These are phyloP conservation scores for Brachycybe producta DNA, from an alignment of 2,888 invertebrate species.

Conservation along the genomic window DNA sequence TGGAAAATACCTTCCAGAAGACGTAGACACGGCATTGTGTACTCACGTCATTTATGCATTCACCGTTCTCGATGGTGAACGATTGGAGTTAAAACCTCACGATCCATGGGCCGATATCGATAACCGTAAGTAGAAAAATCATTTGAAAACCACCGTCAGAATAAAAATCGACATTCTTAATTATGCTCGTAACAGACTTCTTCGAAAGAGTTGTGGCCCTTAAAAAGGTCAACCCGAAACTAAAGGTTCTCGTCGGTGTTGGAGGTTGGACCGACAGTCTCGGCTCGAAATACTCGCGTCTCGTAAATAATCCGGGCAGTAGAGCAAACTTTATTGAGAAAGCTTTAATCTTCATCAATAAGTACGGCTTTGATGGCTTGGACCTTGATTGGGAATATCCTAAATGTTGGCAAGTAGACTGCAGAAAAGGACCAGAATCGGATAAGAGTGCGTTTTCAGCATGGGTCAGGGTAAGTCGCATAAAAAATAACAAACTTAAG, in stretches of 20 bases:
- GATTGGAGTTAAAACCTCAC: slow-evolving; percentile 54
- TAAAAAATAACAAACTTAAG: background rate
- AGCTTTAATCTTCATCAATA: slow-evolving; percentile 49
- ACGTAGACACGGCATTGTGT: slow-evolving; percentile 63
- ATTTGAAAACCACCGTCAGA: too few species aligned
- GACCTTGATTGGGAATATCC: slow-evolving; percentile 94
- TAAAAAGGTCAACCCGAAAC: slow-evolving; percentile 47
- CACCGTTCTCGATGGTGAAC: slow-evolving; percentile 56
- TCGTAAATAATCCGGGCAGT: slow-evolving; percentile 50
- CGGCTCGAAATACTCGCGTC: slow-evolving; percentile 56
- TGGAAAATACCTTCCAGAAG: slow-evolving; percentile 60
- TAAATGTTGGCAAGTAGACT: slow-evolving; percentile 83
- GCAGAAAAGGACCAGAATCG: slow-evolving; percentile 61
- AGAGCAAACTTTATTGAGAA: slow-evolving; percentile 51
- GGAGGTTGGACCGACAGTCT: slow-evolving; percentile 95
- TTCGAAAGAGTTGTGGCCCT: slow-evolving; percentile 64
- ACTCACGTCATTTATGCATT: slow-evolving; percentile 79
- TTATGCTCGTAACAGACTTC: slow-evolving; percentile 46
- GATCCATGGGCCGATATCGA: slow-evolving; percentile 68
- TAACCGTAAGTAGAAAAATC: slow-evolving; percentile 59
- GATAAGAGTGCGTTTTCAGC: slow-evolving; percentile 67
- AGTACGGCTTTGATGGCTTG: slow-evolving; percentile 69
- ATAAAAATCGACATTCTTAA: background rate
- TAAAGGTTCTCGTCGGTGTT: slow-evolving; percentile 68
- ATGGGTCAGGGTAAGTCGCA: slow-evolving; percentile 50